Conservation (phyloP, 2,888 invertebrate species). For the Hydrotaea cyrtoneurina region DNA sequence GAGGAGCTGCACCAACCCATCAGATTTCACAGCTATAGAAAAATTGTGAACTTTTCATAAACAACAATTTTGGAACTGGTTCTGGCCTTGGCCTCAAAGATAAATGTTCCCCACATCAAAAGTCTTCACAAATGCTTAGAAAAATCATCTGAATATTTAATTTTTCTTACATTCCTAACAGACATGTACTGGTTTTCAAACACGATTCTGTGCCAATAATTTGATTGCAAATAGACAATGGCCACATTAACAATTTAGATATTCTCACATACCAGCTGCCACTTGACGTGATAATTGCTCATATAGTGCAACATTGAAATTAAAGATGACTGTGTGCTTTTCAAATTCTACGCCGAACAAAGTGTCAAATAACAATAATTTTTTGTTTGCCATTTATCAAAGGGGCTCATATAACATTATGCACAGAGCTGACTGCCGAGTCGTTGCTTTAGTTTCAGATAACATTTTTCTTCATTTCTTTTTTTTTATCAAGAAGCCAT, state of each 20-base stretch:
- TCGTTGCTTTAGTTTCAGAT: background rate
- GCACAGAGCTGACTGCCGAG: background rate
- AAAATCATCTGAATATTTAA: no score
- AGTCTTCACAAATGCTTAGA: no score
- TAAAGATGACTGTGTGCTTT: background rate
- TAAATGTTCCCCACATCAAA: no score
- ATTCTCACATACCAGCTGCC: background rate
- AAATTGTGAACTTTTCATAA: no score
- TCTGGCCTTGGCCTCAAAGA: no score
- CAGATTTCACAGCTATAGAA: no score
- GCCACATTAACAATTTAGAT: background rate
- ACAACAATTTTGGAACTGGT: no score
- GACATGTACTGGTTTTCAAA: no score
- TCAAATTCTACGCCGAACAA: background rate
- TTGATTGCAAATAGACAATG: no score
- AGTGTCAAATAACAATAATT: background rate
- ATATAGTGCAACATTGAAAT: background rate
- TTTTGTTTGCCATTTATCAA: constrained; percentile 8
- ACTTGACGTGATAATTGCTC: constrained; percentile 11
- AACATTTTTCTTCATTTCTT: background rate
- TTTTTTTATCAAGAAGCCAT: background rate
- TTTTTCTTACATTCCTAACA: no score
- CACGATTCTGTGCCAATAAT: no score
- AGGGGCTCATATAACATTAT: constrained; percentile 11
- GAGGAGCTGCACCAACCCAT: no score